Conservation (phyloP, 1,140 invertebrate species). For the Lysiphlebus fabarum region DNA sequence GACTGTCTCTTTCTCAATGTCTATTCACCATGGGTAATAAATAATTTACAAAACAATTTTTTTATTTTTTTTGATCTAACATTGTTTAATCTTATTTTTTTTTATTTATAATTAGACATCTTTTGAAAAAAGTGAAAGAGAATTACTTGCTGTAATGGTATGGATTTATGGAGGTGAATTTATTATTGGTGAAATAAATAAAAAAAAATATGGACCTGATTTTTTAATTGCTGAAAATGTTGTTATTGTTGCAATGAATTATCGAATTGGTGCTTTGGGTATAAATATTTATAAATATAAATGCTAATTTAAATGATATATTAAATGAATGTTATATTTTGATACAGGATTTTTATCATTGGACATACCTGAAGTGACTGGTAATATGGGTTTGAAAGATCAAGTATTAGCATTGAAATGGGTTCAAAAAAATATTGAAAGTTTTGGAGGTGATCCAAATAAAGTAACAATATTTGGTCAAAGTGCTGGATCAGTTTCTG, state of each 20-base stretch:
- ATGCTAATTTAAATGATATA: neutral
- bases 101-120: neutral
- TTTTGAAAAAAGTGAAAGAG: neutral
- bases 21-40: conserved; percentile 53
- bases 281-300: conserved; percentile 13
- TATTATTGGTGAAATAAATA: conserved; percentile 34
- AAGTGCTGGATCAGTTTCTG: conserved; percentile 38
- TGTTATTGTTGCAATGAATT: conserved; percentile 54
- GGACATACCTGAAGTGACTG: conserved; percentile 59
- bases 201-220: conserved; percentile 34
- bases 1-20: conserved; percentile 69
- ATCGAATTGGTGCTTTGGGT: conserved; percentile 48
- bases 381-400: conserved; percentile 67
- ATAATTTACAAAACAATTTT: no score
- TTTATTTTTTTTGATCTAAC: no score
- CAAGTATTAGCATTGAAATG: conserved; percentile 49
- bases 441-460: conserved; percentile 36
- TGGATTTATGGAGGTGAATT: conserved; percentile 60
- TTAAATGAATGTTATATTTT: neutral
- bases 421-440: conserved; percentile 50
- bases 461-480: conserved; percentile 52
- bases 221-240: conserved; percentile 48
- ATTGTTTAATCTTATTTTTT: neutral
- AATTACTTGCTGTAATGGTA: conserved; percentile 50
- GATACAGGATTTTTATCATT: conserved; percentile 57